phyloP scores from a whole-genome alignment of 2,888 invertebrate species.

The Cheilosia urbana region DNA sequence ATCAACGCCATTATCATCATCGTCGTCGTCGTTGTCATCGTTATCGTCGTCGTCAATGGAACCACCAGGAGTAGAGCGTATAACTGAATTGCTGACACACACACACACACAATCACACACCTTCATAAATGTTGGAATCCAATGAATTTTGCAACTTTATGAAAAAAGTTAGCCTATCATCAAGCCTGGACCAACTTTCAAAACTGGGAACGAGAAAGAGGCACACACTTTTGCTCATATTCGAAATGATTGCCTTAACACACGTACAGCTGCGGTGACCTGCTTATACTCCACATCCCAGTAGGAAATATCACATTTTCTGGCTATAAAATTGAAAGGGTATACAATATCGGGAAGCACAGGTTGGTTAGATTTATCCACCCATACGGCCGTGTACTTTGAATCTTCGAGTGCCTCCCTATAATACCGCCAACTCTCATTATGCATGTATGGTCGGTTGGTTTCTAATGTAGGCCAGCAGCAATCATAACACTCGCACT shows the following conservation, averaged over 20 bases:
- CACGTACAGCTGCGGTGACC: conserved; percentile 54
- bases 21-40: conserved; percentile 45
- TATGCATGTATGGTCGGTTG: conserved; percentile 33
- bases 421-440: conserved; percentile 42
- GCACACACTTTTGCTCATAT: conserved; percentile 47
- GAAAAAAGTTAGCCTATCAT: conserved; percentile 65
- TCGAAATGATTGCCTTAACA: conserved; percentile 62
- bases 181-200: conserved; percentile 63
- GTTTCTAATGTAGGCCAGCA: conserved; percentile 38
- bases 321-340: conserved; percentile 64
- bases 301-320: conserved; percentile 65
- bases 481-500: conserved; percentile 51
- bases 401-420: conserved; percentile 35
- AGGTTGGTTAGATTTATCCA: conserved; percentile 55
- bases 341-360: conserved; percentile 48
- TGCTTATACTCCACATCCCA: conserved; percentile 41
- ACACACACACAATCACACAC: conserved; percentile 35
- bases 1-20: conserved; percentile 23
- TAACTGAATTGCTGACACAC: conserved; percentile 43
- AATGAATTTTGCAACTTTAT: conserved; percentile 59
- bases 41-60: conserved; percentile 52
- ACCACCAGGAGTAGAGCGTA: conserved; percentile 13
- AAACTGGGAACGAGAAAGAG: conserved; percentile 11
- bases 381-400: conserved; percentile 12
- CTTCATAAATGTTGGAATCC: not conserved